Percentiles rank a stretch among this genome's conserved stretches.
phyloP scores from a whole-genome alignment of 2,888 invertebrate species.

The Dynastes maya region DNA sequence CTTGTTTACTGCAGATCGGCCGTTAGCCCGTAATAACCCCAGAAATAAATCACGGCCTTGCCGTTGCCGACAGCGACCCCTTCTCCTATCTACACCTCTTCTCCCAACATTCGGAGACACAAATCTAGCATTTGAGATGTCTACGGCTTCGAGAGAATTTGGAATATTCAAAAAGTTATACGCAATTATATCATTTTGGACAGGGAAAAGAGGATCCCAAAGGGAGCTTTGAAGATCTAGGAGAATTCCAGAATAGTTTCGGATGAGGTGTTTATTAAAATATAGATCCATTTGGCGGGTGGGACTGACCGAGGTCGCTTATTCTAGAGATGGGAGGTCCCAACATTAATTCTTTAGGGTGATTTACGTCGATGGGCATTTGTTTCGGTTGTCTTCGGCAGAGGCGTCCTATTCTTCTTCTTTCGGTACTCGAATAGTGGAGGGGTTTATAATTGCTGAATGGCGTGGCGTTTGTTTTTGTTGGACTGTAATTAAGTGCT shows the following conservation, averaged over 20 bases:
- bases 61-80: background rate
- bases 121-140: background rate
- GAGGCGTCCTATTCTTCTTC: conserved; percentile 8
- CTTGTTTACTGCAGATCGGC: conserved; percentile 6
- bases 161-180: background rate
- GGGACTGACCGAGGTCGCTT: background rate
- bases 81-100: background rate
- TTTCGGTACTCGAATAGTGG: background rate
- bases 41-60: conserved; percentile 3
- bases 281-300: background rate
- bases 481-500: conserved; percentile 7
- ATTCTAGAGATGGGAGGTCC: background rate
- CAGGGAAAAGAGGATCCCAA: background rate
- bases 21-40: conserved; percentile 10
- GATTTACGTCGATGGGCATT: conserved; percentile 19
- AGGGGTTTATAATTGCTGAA: no score
- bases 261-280: conserved; percentile 8
- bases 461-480: background rate
- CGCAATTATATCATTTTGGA: background rate
- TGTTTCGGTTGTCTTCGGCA: conserved; percentile 7
- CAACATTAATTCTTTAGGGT: conserved; percentile 22
- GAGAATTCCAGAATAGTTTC: background rate
- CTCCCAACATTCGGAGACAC: background rate
- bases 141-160: background rate
- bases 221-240: background rate